Evolutionary conservation across 1,140 invertebrate species (phyloP).

Genomic region (Bombus waltoni): DNA sequence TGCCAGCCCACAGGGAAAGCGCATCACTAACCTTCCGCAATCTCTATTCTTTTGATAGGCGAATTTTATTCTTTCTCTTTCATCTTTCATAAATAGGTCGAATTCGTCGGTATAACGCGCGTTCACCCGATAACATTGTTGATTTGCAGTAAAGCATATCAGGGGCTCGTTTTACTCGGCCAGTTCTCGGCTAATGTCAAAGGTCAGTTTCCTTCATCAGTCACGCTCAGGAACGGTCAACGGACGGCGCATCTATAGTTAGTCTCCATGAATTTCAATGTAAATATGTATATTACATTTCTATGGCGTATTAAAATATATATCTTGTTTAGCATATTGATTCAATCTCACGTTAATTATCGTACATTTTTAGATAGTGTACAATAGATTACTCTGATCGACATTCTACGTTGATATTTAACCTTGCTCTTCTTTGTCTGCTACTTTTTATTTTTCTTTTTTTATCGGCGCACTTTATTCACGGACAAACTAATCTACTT

Average conservation of each 20-base stretch:
- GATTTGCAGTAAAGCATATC: neutral
- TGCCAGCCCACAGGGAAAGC: neutral
- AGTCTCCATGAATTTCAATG: conserved; percentile 14
- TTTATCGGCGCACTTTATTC: too few relatives aligned
- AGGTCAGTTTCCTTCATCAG: conserved; percentile 21
- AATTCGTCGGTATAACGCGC: neutral
- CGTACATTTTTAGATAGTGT: neutral
- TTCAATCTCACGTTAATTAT: neutral
- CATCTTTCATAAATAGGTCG: conserved; percentile 8
- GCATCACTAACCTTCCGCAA: conserved; percentile 5
- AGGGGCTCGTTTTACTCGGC: neutral
- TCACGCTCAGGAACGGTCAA: neutral
- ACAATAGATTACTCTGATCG: too few relatives aligned
- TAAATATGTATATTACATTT: neutral
- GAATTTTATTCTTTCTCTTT: conserved; percentile 28
- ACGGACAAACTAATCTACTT: neutral
- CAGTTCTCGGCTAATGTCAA: conserved; percentile 27
- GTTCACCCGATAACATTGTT: conserved; percentile 2
- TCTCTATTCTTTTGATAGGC: conserved; percentile 25
- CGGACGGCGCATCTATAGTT: too few relatives aligned
- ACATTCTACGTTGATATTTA: neutral
- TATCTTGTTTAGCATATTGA: neutral
- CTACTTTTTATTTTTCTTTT: neutral
- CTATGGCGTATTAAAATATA: neutral
- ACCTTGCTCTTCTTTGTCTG: neutral